Evolutionary conservation across 2,113 vertebrate species (phyloP), one percentile per base, ranked within the genome.

Genomic region (Cryptomyrus ogoouensis): DNA sequence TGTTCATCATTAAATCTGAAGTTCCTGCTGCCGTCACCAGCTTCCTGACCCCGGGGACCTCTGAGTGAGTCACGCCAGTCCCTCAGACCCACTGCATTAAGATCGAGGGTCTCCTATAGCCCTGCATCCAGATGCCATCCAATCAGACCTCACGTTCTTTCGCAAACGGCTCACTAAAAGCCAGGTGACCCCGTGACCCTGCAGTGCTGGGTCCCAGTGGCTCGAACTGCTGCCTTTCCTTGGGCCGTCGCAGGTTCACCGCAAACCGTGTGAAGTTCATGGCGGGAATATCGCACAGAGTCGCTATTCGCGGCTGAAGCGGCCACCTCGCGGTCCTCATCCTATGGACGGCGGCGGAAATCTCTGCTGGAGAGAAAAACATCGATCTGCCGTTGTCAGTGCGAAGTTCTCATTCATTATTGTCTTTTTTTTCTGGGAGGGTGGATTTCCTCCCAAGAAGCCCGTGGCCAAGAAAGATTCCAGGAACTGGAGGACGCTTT

Each of bases 1-100:
- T 99, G 94, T 95, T 98, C 92, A 97, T 99, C 96, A 94, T 99
- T 91, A 99, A 98, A 94, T 96, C 96, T 4, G 98, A 99, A 94
- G 96, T 99, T 94, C 98, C 98, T 92, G 96, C 96, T 56, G 94
- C 97, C 92, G 96, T 99, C 92, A 93, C 92, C 1, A 96, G 96
- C 90, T 94, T 99, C 93, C 88, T 97, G 91, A 93, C 89, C n/a
- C 92, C 92, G 91, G 96, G 95, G 1, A 89, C 94, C 62, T 93
- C 93, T 53, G 95, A 96, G 98, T 99, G 96, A 96, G 97, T 95
- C 90, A 85, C 88, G 91, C 91, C 1, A 0, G 91, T 84, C 70
- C 89, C 42, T 53, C 89, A 53, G 53, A 58, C 74, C 88, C 90
- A 70, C 87, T 91, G 88, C 4, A 47, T 88, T 88, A 44, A 24